Conservation (phyloP, 2,888 invertebrate species). For the Nomada ruficornis region DNA sequence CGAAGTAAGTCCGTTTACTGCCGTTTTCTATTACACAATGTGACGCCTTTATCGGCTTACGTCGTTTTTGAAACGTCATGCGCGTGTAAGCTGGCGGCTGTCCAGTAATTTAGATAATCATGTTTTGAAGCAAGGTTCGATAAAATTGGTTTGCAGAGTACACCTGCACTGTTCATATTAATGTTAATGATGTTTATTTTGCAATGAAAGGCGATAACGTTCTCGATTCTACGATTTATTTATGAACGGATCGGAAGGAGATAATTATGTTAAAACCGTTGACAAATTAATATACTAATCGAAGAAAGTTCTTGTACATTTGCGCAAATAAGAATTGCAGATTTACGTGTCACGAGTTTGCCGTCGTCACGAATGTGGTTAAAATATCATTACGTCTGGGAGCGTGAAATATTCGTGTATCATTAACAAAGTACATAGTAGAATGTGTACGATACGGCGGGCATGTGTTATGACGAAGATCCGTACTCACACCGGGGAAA, state of each 20-base stretch:
- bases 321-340: background rate
- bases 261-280: too few relatives aligned
- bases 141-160: too few relatives aligned
- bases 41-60: too few relatives aligned
- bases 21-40: background rate
- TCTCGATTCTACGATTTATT: background rate
- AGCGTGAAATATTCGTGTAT: constrained; percentile 18
- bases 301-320: background rate
- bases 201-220: background rate
- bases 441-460: constrained; percentile 11
- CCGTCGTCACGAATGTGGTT: background rate
- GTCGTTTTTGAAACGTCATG: background rate
- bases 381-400: constrained; percentile 13
- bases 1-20: background rate
- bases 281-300: background rate
- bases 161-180: background rate
- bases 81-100: too few relatives aligned
- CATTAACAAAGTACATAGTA: constrained; percentile 23
- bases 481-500: constrained; percentile 18
- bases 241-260: background rate
- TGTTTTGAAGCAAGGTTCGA: too few relatives aligned
- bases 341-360: background rate
- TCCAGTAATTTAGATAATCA: background rate
- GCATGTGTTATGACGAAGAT: background rate
- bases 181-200: background rate